Evolutionary conservation across 2,797 vertebrate genomes (phyloP).

Genomic region (Synaphobranchus kaupii): DNA sequence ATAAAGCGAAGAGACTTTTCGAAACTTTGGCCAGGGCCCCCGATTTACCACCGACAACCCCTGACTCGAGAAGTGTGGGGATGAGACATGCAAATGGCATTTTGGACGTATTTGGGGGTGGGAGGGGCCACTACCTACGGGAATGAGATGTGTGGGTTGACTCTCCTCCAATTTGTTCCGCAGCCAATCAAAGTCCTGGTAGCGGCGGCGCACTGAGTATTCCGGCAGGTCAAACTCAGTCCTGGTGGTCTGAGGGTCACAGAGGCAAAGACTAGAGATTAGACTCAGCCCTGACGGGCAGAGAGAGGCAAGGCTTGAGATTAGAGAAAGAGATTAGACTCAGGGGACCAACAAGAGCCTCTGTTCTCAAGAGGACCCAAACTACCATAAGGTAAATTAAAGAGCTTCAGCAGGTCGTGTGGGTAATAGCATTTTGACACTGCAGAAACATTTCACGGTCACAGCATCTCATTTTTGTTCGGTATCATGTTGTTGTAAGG

Average conservation of each 20-base stretch:
- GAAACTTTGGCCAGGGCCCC: not conserved
- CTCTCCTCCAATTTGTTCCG: conserved; percentile 93
- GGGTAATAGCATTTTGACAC: not conserved
- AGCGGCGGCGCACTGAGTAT: conserved; percentile 89
- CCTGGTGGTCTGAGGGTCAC: conserved; percentile 81
- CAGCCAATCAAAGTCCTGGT: conserved; percentile 98
- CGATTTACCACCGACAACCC: not conserved
- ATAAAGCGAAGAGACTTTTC: not conserved
- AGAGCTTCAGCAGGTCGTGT: not conserved
- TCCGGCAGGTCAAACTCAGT: conserved; percentile 95
- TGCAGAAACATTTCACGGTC: not conserved
- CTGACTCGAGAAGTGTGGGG: not conserved
- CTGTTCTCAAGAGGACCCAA: too few species aligned
- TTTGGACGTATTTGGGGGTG: not conserved
- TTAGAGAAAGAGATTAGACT: not conserved
- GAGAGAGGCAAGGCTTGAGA: not conserved
- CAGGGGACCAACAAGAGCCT: not conserved
- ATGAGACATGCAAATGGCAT: not conserved
- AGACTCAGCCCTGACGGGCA: not conserved
- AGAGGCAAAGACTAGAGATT: not conserved
- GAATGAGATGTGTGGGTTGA: conserved; percentile 97
- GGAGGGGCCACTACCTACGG: conserved; percentile 76
- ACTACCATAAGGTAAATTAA: not conserved
- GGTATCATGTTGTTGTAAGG: not conserved
- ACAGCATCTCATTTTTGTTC: not conserved